Base-by-base conservation (phyloP, 2,888 invertebrate species). In the Mesorhabditis spiculigera region DNA sequence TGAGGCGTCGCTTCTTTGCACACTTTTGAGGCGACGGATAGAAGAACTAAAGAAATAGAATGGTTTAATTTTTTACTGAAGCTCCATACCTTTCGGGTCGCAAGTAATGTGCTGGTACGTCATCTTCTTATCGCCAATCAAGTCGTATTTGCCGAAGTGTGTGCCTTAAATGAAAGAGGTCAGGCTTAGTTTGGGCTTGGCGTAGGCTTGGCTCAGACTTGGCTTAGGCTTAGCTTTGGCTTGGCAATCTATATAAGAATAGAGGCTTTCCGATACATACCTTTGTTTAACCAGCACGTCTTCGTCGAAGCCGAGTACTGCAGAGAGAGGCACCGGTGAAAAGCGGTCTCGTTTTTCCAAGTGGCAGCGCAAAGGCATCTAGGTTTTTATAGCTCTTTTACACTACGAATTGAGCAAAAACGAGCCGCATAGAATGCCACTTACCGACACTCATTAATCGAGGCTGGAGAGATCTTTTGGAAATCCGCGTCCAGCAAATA, bases 91-190 rank as follows among this genome's bases (percentile, higher is more conserved):
- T 58, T 79, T 71, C 16, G 77, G 70, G 61, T 81, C 82, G 63
- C 84, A 84, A 28, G 76, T 78, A 16, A 85, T 74, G 61, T 81
- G 83, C 65, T 85, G 81, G 58, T 85, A 84, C 8, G 80, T 73
- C 16, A 75, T 72, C 16, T 67, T 65, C 41, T 78, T 72, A 65
- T 82, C 76, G 50, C 79, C 81, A 42, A 85, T 78, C 68, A 85
- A 67, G 65, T 84, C 84, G 67, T 76, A 81, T 71, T 79, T 82
- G 16, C 75, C 77, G 28, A 65, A 16, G 50, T 66, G 66, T 4
- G 44, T 63, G n/a, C 66, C 71, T 67, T 65, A 68, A 50, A 58
- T 4, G 41, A 72, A 72, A 50, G 63, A 75, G 66, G 6, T 65
- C n/a, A n/a, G n/a, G n/a, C n/a, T n/a, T 50, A 10, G 58, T 3